Percentiles rank a stretch among this genome's conserved stretches.
Conservation (phyloP, 2,113 vertebrate genomes). For the human region GRCh38 chr2:160952501-160953000, state of each 20-base stretch:
- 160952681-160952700: slow-evolving; percentile 43
- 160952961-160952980: slow-evolving; percentile 45
- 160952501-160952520: slow-evolving; percentile 58
- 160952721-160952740: slow-evolving; percentile 69
- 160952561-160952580: slow-evolving; percentile 67
- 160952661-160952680: slow-evolving; percentile 16
- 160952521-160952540: slow-evolving; percentile 52
- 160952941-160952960: slow-evolving; percentile 62
- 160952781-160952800: slow-evolving; percentile 54
- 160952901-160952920: slow-evolving; percentile 62
- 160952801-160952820: slow-evolving; percentile 65
- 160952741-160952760: slow-evolving; percentile 70
- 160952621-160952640: background rate
- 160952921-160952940: slow-evolving; percentile 48
- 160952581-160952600: background rate
- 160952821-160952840: slow-evolving; percentile 65
- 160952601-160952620: slow-evolving; percentile 13
- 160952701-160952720: slow-evolving; percentile 57
- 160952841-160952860: slow-evolving; percentile 57
- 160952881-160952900: slow-evolving; percentile 39
- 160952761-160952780: slow-evolving; percentile 55
- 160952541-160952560: slow-evolving; percentile 58
- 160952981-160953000: slow-evolving; percentile 46
- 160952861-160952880: slow-evolving; percentile 40
- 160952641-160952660: background rate